Evolutionary conservation across 2,797 vertebrate species (phyloP).

Genomic region (Sebastiscus albofasciatus): DNA sequence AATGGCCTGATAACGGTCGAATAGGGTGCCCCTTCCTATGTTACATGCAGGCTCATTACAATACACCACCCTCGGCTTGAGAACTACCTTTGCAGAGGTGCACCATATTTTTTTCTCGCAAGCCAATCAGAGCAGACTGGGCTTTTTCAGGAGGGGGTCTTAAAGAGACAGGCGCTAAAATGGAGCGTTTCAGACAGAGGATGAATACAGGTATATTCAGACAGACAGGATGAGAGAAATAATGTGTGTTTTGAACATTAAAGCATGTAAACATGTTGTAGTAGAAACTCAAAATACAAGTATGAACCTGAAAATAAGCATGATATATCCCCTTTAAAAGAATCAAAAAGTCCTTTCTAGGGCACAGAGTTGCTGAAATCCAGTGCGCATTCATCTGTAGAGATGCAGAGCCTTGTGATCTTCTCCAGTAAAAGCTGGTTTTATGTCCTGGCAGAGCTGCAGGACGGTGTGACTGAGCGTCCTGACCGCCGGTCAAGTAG

Average conservation of each 20-base stretch:
- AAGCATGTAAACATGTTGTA: not conserved
- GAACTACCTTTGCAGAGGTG: not conserved
- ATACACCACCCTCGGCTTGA: not conserved
- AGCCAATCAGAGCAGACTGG: too few relatives aligned
- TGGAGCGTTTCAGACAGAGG: not conserved
- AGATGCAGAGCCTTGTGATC: not conserved
- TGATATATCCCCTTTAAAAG: not conserved
- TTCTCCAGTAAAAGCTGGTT: constrained; percentile 4
- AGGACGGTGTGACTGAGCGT: constrained; percentile 46
- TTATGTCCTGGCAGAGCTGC: constrained; percentile 51
- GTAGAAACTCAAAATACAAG: not conserved
- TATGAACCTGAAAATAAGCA: not conserved
- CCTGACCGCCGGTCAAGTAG: constrained; percentile 79
- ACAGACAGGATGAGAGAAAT: not conserved
- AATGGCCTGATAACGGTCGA: too few relatives aligned
- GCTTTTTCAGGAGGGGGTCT: not conserved
- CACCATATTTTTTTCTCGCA: not conserved
- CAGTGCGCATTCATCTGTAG: not conserved
- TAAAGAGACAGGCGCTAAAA: not conserved
- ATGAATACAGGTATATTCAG: not conserved
- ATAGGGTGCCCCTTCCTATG: too few relatives aligned
- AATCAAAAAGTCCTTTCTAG: not conserved
- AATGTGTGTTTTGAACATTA: not conserved
- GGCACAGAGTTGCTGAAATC: not conserved
- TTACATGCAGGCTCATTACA: not conserved